Evolutionary conservation across 2,888 invertebrate genomes (phyloP).

Genomic region (Aspidiotus rigidus): DNA sequence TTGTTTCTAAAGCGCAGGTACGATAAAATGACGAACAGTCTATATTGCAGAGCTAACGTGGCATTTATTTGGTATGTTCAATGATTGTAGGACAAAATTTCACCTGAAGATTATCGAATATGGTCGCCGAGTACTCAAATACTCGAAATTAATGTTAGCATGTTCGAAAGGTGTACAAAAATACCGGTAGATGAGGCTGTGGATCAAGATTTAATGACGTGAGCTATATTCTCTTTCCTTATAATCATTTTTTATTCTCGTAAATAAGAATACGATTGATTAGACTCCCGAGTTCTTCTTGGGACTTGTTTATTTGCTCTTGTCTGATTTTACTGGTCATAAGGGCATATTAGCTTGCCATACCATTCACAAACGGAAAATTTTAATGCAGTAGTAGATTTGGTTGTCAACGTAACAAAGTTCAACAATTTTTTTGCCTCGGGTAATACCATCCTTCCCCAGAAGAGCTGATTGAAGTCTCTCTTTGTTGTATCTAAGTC

Average conservation of each 20-base stretch:
- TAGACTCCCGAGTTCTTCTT: not conserved
- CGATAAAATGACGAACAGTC: not conserved
- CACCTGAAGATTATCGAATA: conserved; percentile 57
- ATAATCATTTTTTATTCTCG: too few relatives aligned
- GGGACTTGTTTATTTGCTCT: too few relatives aligned
- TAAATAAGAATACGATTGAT: too few relatives aligned
- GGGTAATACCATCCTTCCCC: too few relatives aligned
- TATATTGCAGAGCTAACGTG: not conserved
- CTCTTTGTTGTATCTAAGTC: too few relatives aligned
- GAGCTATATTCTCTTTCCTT: too few relatives aligned
- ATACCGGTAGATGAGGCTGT: conserved; percentile 55
- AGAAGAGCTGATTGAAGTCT: too few relatives aligned
- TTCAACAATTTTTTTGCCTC: too few relatives aligned
- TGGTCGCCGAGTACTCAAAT: conserved; percentile 56
- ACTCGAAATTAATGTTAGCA: conserved; percentile 52
- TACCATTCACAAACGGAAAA: too few relatives aligned
- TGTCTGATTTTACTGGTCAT: not conserved
- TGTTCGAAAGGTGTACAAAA: conserved; percentile 50
- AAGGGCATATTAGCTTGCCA: too few relatives aligned
- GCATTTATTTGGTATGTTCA: conserved; percentile 6
- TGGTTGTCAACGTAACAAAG: too few relatives aligned
- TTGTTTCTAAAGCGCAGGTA: conserved; percentile 48
- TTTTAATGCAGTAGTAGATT: too few relatives aligned
- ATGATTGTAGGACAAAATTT: conserved; percentile 34
- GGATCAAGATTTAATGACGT: conserved; percentile 54